Evolutionary conservation across 2,113 vertebrate species (phyloP), one percentile per base, ranked within the genome.

Genomic region (Caranx ignobilis): DNA sequence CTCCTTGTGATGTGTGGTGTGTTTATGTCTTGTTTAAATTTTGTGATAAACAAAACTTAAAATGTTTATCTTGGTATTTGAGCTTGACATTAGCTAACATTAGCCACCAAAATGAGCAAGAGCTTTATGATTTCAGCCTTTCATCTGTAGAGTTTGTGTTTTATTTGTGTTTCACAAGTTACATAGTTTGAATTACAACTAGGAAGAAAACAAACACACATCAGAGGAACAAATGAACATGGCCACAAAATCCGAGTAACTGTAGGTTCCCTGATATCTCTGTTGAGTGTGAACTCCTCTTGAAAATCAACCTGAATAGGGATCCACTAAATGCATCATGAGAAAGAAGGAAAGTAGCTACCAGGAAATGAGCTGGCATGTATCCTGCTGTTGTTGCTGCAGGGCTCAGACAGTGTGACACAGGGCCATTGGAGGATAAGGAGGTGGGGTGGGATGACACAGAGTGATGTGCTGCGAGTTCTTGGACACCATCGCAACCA

Each of bases 291-390:
- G 35, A 15, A 65, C 45, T 45, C 21, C 18, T 70, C 52, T 55
- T 48, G 26, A 81, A 57, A 56, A 34, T 50, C 32, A 9, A 67
- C 21, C 77, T 68, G 48, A 77, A 69, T 65, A 80, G 21, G 18
- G 47, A 61, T 62, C 26, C 12, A 55, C 57, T 73, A 16, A 52
- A 81, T 61, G 15, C 39, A 48, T 59, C 26, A 26, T 41, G 45
- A 63, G 61, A 34, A 80, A 60, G 16, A 48, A 26, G 32, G 11
- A 64, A 47, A 32, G n/a, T 21, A 21, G 55, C 61, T 21, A 21
- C 12, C 21, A 55, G 80, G 55, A 86, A 86, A 86, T 79, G 71
- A 82, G 70, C 59, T 45, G 70, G 60, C 31, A 13, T 59, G 31
- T 35, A 43, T 75, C 67, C 56, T 41, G 19, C 56, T 43, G 26